These are phyloP conservation scores for Ophioderma brevispina DNA, from an alignment of 35 echinoderm and acorn worm genomes.

Conservation along the genomic window DNA sequence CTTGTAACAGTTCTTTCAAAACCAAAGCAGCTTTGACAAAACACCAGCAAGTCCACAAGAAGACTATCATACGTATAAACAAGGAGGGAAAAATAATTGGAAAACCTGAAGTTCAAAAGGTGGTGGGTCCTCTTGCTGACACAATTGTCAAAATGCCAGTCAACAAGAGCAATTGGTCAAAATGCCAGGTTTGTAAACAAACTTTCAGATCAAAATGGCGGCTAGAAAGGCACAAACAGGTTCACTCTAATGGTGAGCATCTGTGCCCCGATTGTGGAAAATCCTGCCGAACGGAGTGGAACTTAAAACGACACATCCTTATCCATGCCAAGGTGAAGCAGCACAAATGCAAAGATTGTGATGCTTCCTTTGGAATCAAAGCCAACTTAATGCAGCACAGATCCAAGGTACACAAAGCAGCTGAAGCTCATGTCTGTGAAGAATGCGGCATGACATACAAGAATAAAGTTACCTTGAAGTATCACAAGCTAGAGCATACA, in stretches of 20 bases:
- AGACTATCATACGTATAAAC: background rate
- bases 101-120: background rate
- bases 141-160: too few relatives aligned
- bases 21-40: background rate
- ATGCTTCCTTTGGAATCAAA: background rate
- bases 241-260: background rate
- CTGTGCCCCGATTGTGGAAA: background rate
- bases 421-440: background rate
- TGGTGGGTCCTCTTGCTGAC: background rate
- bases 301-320: background rate
- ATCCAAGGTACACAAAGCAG: background rate
- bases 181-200: background rate
- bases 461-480: background rate
- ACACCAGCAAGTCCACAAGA: background rate
- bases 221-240: background rate
- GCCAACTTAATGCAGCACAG: background rate
- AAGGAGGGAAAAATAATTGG: background rate
- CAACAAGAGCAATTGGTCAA: background rate
- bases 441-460: background rate
- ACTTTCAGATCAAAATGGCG: background rate
- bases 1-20: background rate
- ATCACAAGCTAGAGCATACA: background rate
- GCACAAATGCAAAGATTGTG: background rate
- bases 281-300: background rate
- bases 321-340: background rate